These are phyloP conservation scores for Torymus aiolomorphi DNA, from an alignment of 2,888 invertebrate genomes.

Conservation along the genomic window DNA sequence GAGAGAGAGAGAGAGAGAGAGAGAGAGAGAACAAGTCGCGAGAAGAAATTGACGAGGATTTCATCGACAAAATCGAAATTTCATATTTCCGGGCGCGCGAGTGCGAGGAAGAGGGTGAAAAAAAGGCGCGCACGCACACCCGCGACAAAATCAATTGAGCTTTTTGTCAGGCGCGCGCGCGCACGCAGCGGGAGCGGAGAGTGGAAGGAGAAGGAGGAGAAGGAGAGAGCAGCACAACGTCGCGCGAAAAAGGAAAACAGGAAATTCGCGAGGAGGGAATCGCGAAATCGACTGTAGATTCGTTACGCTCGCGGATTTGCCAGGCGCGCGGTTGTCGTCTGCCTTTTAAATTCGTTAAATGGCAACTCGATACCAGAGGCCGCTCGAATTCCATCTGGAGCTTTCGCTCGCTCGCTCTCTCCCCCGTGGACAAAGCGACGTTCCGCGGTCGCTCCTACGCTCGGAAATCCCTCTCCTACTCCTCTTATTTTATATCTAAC, in stretches of 20 bases:
- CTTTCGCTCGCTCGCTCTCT: slow-evolving; percentile 23
- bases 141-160: slow-evolving; percentile 53
- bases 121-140: not conserved
- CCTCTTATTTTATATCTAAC: slow-evolving; percentile 58
- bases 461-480: slow-evolving; percentile 35
- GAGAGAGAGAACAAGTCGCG: not conserved
- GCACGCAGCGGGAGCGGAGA: too few relatives aligned
- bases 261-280: slow-evolving; percentile 15
- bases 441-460: slow-evolving; percentile 36
- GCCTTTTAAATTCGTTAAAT: slow-evolving; percentile 58
- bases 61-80: slow-evolving; percentile 56
- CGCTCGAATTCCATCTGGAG: slow-evolving; percentile 56
- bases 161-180: slow-evolving; percentile 41
- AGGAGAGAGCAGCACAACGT: not conserved
- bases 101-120: too few relatives aligned
- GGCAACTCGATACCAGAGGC: slow-evolving; percentile 54
- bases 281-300: slow-evolving; percentile 50
- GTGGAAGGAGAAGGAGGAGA: slow-evolving; percentile 18
- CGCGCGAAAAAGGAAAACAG: not conserved
- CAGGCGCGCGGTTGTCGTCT: slow-evolving; percentile 33
- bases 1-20: too few relatives aligned
- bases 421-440: slow-evolving; percentile 49
- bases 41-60: slow-evolving; percentile 51
- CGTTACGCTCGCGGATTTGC: slow-evolving; percentile 49
- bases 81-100: slow-evolving; percentile 47